Base-by-base conservation (phyloP, 2,888 invertebrate species). In the Drosophila putrida region DNA sequence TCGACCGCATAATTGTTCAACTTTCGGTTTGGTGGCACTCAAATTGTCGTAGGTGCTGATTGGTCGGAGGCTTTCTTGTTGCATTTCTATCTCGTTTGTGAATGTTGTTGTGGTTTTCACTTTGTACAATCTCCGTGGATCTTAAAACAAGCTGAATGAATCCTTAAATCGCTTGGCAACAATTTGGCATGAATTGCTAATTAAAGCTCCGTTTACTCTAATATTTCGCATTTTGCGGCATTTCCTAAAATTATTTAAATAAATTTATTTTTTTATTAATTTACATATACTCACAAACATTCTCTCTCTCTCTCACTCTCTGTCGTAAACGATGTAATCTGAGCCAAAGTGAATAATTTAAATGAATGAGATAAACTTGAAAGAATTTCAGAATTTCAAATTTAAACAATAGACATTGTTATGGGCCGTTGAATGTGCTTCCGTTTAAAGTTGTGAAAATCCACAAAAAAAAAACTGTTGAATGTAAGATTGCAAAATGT, bases 31-130 rank as follows among this genome's bases (percentile, higher is more conserved):
- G 58, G 66, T 65, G 38, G 64, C 71, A 72, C 75, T 90, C 58
- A 92, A 80, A 89, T 92, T 92, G 77, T 92, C 92, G 75, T 92
- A 92, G 76, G 91, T 91, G 85, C 92, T 92, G 66, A 91, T 76
- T 64, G 92, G 92, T 75, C 92, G 90, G 58, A 89, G 88, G 64
- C 78, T 82, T 67, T 82, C 80, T 53, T 76, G 69, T 70, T 83
- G 90, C 91, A 92, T 69, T 66, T 57, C 68, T 35, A 15, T 80
- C 55, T 33, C 36, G 33, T 58, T 46, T 36, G n/a, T 31, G 46
- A 28, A 59, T 51, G 50, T 43, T 33, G 49, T 54, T 35, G 31
- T 8, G n/a, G 10, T 53, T 38, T 33, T 41, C 5, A 13, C 20
- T 20, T 15, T 54, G 25, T 47, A 20, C 20, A 20, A 33, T 43